Evolutionary conservation across 2,888 invertebrate species (phyloP), one percentile per base, ranked within the genome.

Genomic region (Ellobium chinense): DNA sequence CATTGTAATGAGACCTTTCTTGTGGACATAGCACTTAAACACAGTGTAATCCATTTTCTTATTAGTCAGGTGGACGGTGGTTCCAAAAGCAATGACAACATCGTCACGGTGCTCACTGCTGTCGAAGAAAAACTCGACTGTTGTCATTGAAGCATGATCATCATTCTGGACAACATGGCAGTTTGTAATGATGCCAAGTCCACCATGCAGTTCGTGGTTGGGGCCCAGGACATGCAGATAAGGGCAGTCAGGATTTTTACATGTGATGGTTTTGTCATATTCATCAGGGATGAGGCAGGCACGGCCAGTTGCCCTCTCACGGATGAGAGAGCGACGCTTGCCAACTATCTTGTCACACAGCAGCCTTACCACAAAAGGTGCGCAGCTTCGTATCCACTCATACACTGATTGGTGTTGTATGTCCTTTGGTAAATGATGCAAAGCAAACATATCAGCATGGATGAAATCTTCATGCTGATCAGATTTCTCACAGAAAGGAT

Each of bases 51-150:
- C 76, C 31, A 66, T 54, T 14, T 29, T 31, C 7, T 14, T 36
- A 31, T 76, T 54, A 2, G 76, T 65, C 9, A 54, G 14, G 24
- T 46, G 39, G 18, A 76, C 7, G 3, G 5, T 21, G 5, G 5
- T 27, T 18, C 76, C 76, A 7, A n/a, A n/a, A 27, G 65, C 76
- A 37, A 4, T 46, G 18, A 31, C 58, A 3, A 73, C 60, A 18
- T 2, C 21, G n/a, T 5, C 24, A 46, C 46, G 46, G 18, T 46
- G 7, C 18, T 9, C 46, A 58, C 24, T n/a, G 58, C 58, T 58
- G 39, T 76, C 66, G 56, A 65, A 76, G 39, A 76, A 76, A 54
- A 76, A 76, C 46, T 76, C 76, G 14, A 76, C 76, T 54, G n/a
- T 65, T 9, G 76, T 76, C 29, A 9, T 46, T 2, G 37, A 18